A percentile compares a stretch with the other conserved stretches of the same genome.
Evolutionary conservation across 2,888 invertebrate species (phyloP).

Genomic region (Caradrina kadenii): DNA sequence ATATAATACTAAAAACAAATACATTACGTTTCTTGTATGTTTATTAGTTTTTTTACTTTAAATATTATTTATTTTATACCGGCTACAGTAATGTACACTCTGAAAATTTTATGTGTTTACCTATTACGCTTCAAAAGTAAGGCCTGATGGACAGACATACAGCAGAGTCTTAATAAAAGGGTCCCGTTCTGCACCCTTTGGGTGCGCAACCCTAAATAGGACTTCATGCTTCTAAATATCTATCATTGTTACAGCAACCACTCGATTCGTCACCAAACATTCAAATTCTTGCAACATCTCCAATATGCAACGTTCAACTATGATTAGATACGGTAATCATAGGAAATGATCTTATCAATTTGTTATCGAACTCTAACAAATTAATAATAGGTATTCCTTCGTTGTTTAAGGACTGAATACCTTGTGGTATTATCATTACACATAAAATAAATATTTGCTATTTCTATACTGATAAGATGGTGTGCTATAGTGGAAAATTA

Average conservation of each 20-base stretch:
- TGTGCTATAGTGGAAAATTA: conserved; percentile 49
- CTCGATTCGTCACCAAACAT: conserved; percentile 28
- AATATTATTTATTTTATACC: too few species aligned
- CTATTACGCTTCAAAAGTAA: too few species aligned
- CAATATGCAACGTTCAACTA: conserved; percentile 35
- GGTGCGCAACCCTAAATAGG: not conserved
- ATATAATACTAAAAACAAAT: too few species aligned
- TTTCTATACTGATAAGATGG: conserved; percentile 47
- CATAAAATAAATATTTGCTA: conserved; percentile 62
- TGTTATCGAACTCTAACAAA: conserved; percentile 30
- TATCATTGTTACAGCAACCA: conserved; percentile 1
- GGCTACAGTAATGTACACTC: too few species aligned
- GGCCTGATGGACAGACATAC: too few species aligned
- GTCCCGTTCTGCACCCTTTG: too few species aligned
- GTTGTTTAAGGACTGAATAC: conserved; percentile 36
- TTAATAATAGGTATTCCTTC: conserved; percentile 43
- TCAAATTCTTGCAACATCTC: conserved; percentile 36
- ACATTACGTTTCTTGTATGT: too few species aligned
- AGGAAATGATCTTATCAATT: conserved; percentile 52
- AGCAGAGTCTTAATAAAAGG: too few species aligned
- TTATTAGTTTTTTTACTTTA: too few species aligned
- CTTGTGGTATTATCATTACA: conserved; percentile 46
- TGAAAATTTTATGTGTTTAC: too few species aligned
- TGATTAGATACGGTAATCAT: conserved; percentile 46
- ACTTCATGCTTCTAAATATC: not conserved